phyloP scores from a whole-genome alignment of 2,113 vertebrate genomes.

The Philantomba maxwellii region DNA sequence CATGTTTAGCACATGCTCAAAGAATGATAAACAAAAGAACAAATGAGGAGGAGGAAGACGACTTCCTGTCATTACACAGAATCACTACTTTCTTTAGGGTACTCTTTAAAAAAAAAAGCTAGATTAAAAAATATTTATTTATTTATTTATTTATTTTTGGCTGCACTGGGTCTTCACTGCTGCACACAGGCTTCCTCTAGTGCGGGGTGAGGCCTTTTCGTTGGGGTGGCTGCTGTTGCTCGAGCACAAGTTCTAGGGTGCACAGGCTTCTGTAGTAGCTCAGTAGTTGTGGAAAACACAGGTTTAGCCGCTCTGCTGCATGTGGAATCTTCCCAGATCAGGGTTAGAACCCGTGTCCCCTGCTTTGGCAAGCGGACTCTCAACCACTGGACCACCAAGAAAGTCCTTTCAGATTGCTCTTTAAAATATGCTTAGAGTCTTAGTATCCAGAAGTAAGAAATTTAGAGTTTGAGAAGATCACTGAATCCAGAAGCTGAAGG shows the following conservation, averaged over 20 bases:
- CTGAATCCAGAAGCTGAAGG: background rate
- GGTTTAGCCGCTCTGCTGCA: background rate
- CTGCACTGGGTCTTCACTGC: background rate
- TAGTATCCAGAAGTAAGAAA: background rate
- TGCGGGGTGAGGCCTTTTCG: background rate
- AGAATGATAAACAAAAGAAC: background rate
- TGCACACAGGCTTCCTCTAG: background rate
- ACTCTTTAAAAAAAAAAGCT: background rate
- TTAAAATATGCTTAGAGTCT: background rate
- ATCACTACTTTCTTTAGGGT: background rate
- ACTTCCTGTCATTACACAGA: background rate
- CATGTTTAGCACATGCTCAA: background rate
- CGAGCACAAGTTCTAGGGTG: background rate
- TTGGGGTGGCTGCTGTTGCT: background rate
- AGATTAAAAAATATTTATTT: background rate
- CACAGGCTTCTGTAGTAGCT: background rate
- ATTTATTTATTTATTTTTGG: background rate
- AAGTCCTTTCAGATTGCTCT: background rate
- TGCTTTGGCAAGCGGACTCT: background rate
- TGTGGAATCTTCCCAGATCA: background rate
- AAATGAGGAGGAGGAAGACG: background rate
- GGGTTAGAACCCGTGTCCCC: background rate
- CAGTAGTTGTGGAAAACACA: background rate
- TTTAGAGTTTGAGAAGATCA: background rate
- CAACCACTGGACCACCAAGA: background rate